Conservation (phyloP, 1,140 invertebrate species). For the Amyelois transitella region DNA sequence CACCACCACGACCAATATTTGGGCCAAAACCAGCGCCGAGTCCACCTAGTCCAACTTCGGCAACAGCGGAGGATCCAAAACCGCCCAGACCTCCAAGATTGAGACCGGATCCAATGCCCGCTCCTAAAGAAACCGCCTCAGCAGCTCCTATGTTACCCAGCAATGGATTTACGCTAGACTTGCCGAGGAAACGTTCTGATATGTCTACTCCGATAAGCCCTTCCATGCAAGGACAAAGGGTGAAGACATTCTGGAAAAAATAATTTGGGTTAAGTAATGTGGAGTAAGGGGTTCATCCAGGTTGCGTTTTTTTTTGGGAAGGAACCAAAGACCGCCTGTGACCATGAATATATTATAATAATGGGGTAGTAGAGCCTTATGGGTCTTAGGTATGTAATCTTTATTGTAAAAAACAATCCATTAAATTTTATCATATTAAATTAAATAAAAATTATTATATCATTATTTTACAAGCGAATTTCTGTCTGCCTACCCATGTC, state of each 20-base stretch:
- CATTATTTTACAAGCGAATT: too few relatives aligned
- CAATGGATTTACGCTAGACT: neutral
- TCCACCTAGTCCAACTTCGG: neutral
- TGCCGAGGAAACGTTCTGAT: neutral
- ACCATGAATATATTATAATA: too few relatives aligned
- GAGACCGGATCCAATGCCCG: neutral
- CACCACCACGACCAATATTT: neutral
- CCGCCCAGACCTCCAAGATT: neutral
- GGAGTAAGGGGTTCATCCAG: too few relatives aligned
- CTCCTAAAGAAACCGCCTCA: neutral
- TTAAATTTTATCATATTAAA: too few relatives aligned
- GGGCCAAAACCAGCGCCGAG: neutral
- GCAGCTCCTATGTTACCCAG: neutral
- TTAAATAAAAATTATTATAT: too few relatives aligned
- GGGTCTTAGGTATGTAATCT: too few relatives aligned
- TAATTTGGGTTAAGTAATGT: neutral
- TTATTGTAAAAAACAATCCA: too few relatives aligned
- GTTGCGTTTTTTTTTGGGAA: neutral
- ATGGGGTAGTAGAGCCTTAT: too few relatives aligned
- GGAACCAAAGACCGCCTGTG: too few relatives aligned
- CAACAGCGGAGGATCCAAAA: neutral
- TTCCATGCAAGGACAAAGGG: slow-evolving; percentile 4
- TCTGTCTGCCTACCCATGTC: too few relatives aligned
- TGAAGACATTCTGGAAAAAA: slow-evolving; percentile 2
- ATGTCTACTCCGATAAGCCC: neutral